Conservation (phyloP, 2,113 vertebrate genomes). For the Aptenodytes patagonicus region DNA sequence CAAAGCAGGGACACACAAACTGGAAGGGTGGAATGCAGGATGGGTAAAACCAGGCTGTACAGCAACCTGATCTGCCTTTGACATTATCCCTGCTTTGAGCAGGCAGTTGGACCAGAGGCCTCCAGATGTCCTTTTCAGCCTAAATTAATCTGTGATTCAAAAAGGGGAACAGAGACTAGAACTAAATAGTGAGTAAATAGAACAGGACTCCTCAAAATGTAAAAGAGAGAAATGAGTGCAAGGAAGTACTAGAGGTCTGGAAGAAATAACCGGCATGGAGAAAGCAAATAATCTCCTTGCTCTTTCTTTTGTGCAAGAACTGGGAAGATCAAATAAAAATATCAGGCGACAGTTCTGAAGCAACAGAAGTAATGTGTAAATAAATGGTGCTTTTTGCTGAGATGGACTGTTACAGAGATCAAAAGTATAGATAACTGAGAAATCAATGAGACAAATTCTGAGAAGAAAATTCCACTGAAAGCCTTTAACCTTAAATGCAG, state of each 20-base stretch:
- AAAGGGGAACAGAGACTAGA: background rate
- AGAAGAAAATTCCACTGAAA: background rate
- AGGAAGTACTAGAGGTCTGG: background rate
- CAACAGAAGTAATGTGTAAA: background rate
- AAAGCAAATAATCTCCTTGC: background rate
- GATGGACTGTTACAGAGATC: background rate
- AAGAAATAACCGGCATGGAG: background rate
- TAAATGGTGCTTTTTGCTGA: background rate
- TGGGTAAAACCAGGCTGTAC: background rate
- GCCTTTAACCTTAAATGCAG: background rate
- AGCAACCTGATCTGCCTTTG: background rate
- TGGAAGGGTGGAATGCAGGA: background rate
- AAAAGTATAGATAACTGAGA: background rate
- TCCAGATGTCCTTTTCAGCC: background rate
- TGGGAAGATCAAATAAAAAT: background rate
- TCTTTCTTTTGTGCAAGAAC: background rate
- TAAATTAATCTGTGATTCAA: background rate
- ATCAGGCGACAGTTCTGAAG: background rate
- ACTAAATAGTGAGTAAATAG: background rate
- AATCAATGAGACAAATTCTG: background rate
- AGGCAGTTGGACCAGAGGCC: background rate
- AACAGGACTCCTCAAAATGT: background rate
- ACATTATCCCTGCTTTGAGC: background rate
- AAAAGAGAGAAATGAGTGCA: background rate
- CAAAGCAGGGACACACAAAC: background rate